Evolutionary conservation across 2,888 invertebrate genomes (phyloP), one percentile per base, ranked within the genome.

Genomic region (Ennomos quercinarius): DNA sequence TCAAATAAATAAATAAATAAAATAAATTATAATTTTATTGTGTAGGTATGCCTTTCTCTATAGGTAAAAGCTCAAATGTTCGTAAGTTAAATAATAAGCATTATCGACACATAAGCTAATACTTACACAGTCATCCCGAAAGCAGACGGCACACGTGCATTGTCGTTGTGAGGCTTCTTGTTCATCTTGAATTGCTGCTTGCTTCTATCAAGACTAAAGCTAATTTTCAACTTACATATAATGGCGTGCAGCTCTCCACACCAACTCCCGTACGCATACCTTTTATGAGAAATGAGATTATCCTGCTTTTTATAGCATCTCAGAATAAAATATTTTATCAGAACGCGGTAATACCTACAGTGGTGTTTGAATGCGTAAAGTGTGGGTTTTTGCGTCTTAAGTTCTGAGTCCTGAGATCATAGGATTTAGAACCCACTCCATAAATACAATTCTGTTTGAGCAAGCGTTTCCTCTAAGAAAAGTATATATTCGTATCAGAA

Each of bases 201-300:
- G 6, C 27, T 6, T 27, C 27, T 27, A 27, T 27, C 27, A 27
- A 27, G 27, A 27, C 27, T 27, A 27, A 27, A 27, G 27, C 27
- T 27, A 27, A 27, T 27, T 27, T 27, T 6, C 11, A 55, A 42
- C 51, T 51, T 56, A 47, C 17, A 10, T 10, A 52, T 43, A 17
- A 43, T 37, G 43, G 17, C 12, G 47, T 9, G 9, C 27, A 42
- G 43, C 55, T 51, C 51, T 11, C 38, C 17, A 8, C 11, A 10
- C 36, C 49, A 40, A 42, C 60, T 63, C 60, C 49, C 57, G 51
- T 57, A 61, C 57, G 51, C 57, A 61, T 71, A 68, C 64, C 66
- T 71, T 61, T 73, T 74, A 71, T 73, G 71, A 75, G 70, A 70
- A 61, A 69, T 65, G 67, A 66, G 73, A 75, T 77, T 74, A 77